A percentile compares a stretch with the other conserved stretches of the same genome.
Conservation (phyloP, 2,113 vertebrate species). For the Cacatua alba region DNA sequence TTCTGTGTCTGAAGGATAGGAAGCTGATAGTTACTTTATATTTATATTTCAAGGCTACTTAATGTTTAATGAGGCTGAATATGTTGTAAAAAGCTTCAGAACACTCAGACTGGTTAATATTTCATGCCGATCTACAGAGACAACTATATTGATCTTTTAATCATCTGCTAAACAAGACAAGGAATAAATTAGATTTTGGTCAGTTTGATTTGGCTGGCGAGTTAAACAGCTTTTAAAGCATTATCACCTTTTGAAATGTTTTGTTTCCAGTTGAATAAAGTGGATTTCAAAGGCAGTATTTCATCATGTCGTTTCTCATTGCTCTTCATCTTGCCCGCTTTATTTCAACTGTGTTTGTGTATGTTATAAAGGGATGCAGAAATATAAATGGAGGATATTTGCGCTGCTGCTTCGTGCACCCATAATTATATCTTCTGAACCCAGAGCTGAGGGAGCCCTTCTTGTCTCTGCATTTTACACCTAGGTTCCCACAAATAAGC, state of each 20-base stretch:
- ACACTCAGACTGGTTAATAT: conserved; percentile 64
- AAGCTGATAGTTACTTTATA: conserved; percentile 64
- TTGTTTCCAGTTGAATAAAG: conserved; percentile 63
- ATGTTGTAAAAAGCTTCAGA: conserved; percentile 64
- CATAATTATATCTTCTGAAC: not conserved
- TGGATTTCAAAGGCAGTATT: conserved; percentile 41
- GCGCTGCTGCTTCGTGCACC: not conserved
- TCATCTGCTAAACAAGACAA: conserved; percentile 67
- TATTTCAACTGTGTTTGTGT: not conserved
- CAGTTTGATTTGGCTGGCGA: conserved; percentile 54
- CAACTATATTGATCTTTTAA: conserved; percentile 67
- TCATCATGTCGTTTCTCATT: not conserved
- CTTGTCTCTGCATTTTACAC: not conserved
- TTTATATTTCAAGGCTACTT: conserved; percentile 68
- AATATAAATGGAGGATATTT: not conserved
- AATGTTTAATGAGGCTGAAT: conserved; percentile 72
- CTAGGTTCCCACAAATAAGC: not conserved
- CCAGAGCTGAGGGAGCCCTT: not conserved
- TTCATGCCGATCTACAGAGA: conserved; percentile 57
- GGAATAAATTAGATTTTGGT: conserved; percentile 65
- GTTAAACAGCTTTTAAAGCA: conserved; percentile 60
- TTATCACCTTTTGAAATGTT: conserved; percentile 63
- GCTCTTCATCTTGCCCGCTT: not conserved
- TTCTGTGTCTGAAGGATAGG: conserved; percentile 44
- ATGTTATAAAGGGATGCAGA: not conserved